Percentiles rank a stretch among this genome's conserved stretches.
phyloP scores from a whole-genome alignment of 2,888 invertebrate genomes.

The Thereva unica region DNA sequence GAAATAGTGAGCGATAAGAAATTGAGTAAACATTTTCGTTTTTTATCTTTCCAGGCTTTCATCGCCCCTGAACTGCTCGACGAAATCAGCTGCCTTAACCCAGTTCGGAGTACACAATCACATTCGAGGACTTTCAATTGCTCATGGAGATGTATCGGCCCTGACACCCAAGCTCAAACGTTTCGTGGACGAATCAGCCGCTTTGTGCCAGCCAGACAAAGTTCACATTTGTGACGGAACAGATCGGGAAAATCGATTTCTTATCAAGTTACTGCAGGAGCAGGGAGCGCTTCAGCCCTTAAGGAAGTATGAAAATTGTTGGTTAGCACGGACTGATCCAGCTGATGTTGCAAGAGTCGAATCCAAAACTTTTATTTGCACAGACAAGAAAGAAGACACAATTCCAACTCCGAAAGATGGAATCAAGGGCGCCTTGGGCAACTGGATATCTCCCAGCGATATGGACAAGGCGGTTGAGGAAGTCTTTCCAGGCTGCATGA shows the following conservation, averaged over 20 bases:
- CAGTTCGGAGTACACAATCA: conserved; percentile 43
- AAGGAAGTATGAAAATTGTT: conserved; percentile 91
- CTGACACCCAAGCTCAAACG: conserved; percentile 60
- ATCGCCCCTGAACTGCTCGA: no score
- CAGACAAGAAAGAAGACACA: conserved; percentile 77
- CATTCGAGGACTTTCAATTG: conserved; percentile 55
- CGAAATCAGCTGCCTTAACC: no score
- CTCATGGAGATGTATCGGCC: conserved; percentile 54
- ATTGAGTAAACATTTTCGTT: no score
- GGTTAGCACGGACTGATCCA: conserved; percentile 94
- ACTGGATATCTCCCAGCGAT: conserved; percentile 86
- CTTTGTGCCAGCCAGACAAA: conserved; percentile 81
- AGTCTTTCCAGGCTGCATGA: conserved; percentile 88
- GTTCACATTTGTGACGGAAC: conserved; percentile 94
- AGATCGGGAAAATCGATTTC: conserved; percentile 73
- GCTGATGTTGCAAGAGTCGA: conserved; percentile 98
- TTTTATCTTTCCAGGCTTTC: no score
- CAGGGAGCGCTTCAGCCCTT: conserved; percentile 79
- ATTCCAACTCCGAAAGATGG: conserved; percentile 78
- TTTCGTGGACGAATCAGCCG: conserved; percentile 77
- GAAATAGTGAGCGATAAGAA: no score
- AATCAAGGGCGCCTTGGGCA: conserved; percentile 83
- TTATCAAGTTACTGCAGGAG: conserved; percentile 75
- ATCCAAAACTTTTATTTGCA: conserved; percentile 92
- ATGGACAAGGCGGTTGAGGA: conserved; percentile 79